These are phyloP conservation scores for Parascotia fuliginaria DNA, from an alignment of 2,888 invertebrate genomes.

Conservation along the genomic window DNA sequence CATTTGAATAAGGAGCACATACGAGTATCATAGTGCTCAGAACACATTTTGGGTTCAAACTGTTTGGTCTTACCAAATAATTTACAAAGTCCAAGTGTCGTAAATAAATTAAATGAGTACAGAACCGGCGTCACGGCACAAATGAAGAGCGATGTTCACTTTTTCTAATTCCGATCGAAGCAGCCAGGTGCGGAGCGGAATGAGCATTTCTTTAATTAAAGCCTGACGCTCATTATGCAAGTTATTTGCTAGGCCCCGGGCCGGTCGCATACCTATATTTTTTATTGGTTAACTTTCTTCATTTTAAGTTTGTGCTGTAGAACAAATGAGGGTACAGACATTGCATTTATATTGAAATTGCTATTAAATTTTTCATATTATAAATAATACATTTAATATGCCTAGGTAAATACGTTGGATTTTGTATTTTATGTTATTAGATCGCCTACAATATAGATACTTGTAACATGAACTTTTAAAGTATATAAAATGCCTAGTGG, in stretches of 20 bases:
- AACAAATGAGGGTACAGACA: neutral
- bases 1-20: too few species aligned
- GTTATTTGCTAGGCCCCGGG: conserved; percentile 28
- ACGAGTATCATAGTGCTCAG: too few species aligned
- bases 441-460: too few species aligned
- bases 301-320: conserved; percentile 22
- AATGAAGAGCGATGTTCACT: conserved; percentile 9
- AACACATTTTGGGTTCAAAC: too few species aligned
- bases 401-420: too few species aligned
- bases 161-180: conserved; percentile 30
- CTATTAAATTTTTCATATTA: too few species aligned
- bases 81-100: neutral
- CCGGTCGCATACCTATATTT: conserved; percentile 30
- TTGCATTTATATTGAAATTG: too few species aligned
- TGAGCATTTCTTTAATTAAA: conserved; percentile 46
- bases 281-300: conserved; percentile 41
- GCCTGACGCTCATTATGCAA: conserved; percentile 26
- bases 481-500: too few species aligned
- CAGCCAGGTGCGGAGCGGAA: conserved; percentile 35
- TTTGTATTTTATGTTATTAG: too few species aligned
- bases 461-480: too few species aligned
- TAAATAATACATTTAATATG: too few species aligned
- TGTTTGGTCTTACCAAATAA: neutral
- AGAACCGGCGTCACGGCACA: conserved; percentile 8
- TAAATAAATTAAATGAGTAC: conserved; percentile 1